phyloP scores from a whole-genome alignment of 2,888 invertebrate genomes.

The Oscheius sp. region DNA sequence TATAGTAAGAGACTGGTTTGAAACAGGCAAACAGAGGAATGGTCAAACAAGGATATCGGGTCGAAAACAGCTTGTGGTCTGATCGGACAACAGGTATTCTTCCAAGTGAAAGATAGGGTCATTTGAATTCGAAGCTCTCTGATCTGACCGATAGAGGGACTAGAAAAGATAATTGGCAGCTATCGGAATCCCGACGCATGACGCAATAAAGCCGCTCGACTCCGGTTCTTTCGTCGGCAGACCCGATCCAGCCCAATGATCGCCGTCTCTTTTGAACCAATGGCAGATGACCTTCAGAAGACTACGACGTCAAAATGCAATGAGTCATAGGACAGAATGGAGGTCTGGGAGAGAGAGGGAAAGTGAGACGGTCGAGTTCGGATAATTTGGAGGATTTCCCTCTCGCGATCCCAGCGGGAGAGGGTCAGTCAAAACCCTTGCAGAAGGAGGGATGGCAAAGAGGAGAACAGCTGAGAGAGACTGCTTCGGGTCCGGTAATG shows the following conservation, averaged over 20 bases:
- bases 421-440: neutral
- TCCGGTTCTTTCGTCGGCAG: slow-evolving; percentile 11
- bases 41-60: slow-evolving; percentile 3
- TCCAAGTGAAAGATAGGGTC: neutral
- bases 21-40: neutral
- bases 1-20: neutral
- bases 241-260: neutral
- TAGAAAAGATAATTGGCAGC: slow-evolving; percentile 19
- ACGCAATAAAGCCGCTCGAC: slow-evolving; percentile 28
- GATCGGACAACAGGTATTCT: slow-evolving; percentile 8
- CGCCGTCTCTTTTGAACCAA: no score
- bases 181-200: slow-evolving; percentile 12
- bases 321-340: slow-evolving; percentile 2
- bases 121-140: neutral
- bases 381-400: slow-evolving; percentile 28
- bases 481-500: slow-evolving; percentile 16
- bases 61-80: neutral
- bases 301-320: neutral
- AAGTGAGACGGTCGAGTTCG: slow-evolving; percentile 12
- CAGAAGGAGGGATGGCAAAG: neutral
- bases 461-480: slow-evolving; percentile 21
- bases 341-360: slow-evolving; percentile 1
- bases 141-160: neutral
- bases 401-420: slow-evolving; percentile 24
- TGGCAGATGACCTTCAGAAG: no score